Base-by-base conservation (phyloP, 2,888 invertebrate genomes). In the Luffia ferchaultella region DNA sequence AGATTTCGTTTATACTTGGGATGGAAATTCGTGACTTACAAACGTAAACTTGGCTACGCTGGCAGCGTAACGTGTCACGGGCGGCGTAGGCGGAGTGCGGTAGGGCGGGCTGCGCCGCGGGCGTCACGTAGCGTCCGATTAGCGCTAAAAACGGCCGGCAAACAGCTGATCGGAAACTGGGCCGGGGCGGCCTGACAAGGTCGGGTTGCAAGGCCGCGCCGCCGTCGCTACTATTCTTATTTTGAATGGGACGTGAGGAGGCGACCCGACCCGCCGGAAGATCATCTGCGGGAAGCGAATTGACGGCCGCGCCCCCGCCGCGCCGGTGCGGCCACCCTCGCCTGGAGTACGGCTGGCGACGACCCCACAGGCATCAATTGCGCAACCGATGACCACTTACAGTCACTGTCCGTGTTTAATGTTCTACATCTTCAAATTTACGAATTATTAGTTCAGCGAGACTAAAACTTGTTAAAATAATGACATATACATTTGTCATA, bases 41-140 rank as follows among this genome's bases (percentile, higher is more conserved):
- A n/a, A n/a, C n/a, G n/a, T n/a, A n/a, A n/a, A n/a, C n/a, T n/a
- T n/a, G n/a, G n/a, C n/a, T n/a, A n/a, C n/a, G n/a, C n/a, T n/a
- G n/a, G n/a, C n/a, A n/a, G n/a, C n/a, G n/a, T n/a, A n/a, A n/a
- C n/a, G n/a, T n/a, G n/a, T n/a, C n/a, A n/a, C n/a, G n/a, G n/a
- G n/a, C n/a, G n/a, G n/a, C n/a, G n/a, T n/a, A n/a, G n/a, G n/a
- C n/a, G n/a, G n/a, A n/a, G 46, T 16, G 46, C 20, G 41, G 41
- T 48, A 48, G 41, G 48, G 41, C 48, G 41, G 41, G 46, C 46
- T 17, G 19, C 41, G 49, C 49, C 49, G 49, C 49, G 41, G 49
- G 49, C 49, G 49, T 49, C 49, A 49, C 49, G 49, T 43, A 42
- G 49, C 42, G 49, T 49, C 49, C 49, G 49, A 49, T 49, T 49